Percentiles rank a stretch among this genome's conserved stretches.
phyloP scores from a whole-genome alignment of 2,113 vertebrate genomes.

The Poeciliopsis occidentalis region DNA sequence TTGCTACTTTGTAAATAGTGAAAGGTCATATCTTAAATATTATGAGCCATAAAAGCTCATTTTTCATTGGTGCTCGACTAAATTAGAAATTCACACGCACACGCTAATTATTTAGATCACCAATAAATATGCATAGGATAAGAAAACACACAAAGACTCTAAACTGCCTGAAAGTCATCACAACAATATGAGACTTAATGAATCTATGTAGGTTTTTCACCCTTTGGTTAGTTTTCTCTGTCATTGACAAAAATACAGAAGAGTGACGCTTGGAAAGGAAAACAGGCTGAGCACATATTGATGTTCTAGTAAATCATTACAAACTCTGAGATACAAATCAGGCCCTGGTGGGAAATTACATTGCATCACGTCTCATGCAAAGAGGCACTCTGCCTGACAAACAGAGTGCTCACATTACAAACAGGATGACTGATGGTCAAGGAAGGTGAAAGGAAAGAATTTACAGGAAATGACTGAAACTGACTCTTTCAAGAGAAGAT shows the following conservation, averaged over 20 bases:
- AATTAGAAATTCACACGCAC: not conserved
- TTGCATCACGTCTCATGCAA: not conserved
- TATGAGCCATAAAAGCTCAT: not conserved
- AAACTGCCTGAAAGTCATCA: not conserved
- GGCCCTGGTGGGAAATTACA: conserved; percentile 43
- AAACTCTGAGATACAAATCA: conserved; percentile 4
- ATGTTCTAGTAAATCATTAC: conserved; percentile 62
- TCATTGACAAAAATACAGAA: not conserved
- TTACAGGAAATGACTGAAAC: not conserved
- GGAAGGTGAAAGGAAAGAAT: not conserved
- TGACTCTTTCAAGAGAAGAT: not conserved
- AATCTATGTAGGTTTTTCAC: not conserved
- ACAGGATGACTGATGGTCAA: not conserved
- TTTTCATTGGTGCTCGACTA: not conserved
- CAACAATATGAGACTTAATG: not conserved
- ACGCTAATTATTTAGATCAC: not conserved
- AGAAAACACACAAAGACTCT: not conserved
- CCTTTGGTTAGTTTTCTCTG: not conserved
- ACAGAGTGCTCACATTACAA: conserved; percentile 1
- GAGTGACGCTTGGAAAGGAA: conserved; percentile 6
- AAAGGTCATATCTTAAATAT: not conserved
- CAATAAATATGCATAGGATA: not conserved
- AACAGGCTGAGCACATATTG: conserved; percentile 45
- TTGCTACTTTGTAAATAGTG: no score
- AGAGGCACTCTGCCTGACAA: not conserved